Percentiles rank a stretch among this genome's conserved stretches.
phyloP scores from a whole-genome alignment of 2,888 invertebrate species.

The Acleris sparsana region DNA sequence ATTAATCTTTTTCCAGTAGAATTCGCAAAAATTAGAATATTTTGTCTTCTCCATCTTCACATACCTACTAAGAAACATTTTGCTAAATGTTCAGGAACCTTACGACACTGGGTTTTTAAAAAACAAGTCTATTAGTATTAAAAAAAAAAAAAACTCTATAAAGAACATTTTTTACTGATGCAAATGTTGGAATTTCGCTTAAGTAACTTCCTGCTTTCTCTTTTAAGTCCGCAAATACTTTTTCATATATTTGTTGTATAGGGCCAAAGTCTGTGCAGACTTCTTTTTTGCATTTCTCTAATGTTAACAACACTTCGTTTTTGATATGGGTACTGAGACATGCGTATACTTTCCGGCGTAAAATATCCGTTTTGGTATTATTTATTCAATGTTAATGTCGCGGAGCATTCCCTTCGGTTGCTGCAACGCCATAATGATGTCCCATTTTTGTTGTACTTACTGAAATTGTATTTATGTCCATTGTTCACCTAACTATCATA shows the following conservation, averaged over 20 bases:
- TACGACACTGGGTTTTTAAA: background rate
- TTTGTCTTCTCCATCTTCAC: background rate
- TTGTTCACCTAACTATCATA: background rate
- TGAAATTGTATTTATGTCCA: constrained; percentile 1
- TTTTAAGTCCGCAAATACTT: background rate
- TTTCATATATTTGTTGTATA: constrained; percentile 1
- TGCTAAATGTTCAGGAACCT: background rate
- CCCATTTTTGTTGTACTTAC: background rate
- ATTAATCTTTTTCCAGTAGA: background rate
- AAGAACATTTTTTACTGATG: background rate
- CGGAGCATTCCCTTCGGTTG: background rate
- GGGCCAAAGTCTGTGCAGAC: background rate
- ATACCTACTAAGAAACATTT: background rate
- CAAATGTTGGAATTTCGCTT: background rate
- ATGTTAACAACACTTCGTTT: background rate
- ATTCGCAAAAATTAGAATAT: background rate
- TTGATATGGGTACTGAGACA: background rate
- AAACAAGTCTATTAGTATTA: background rate
- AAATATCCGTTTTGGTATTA: background rate
- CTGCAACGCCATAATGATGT: background rate
- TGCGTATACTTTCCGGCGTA: background rate
- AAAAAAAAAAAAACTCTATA: no score
- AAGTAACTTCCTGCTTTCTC: background rate
- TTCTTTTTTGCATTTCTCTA: background rate
- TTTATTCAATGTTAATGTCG: background rate